Percentiles rank a stretch among this genome's conserved stretches.
Evolutionary conservation across 2,888 invertebrate species (phyloP).

Genomic region (Drosophila austrosaltans): DNA sequence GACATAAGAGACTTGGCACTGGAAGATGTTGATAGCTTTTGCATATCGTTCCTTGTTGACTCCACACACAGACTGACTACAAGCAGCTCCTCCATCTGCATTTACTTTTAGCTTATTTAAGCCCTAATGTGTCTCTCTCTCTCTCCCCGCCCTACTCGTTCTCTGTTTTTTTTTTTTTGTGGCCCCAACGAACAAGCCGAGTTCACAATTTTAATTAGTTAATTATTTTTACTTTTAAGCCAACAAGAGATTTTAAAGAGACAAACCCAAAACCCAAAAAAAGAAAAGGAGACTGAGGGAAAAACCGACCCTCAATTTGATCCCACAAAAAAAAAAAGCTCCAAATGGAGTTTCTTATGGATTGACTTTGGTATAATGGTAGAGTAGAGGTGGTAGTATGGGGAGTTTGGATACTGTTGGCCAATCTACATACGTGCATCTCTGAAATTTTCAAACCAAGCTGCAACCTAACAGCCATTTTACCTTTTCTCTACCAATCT

Average conservation of each 20-base stretch:
- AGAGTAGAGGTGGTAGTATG: slow-evolving; percentile 29
- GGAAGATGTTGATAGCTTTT: slow-evolving; percentile 76
- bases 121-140: slow-evolving; percentile 64
- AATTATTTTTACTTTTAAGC: slow-evolving; percentile 80
- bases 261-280: slow-evolving; percentile 49
- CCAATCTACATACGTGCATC: slow-evolving; percentile 80
- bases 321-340: slow-evolving; percentile 37
- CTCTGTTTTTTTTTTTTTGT: neutral
- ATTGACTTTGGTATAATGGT: neutral
- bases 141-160: slow-evolving; percentile 26
- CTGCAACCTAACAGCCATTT: slow-evolving; percentile 22
- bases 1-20: slow-evolving; percentile 66
- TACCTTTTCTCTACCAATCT: slow-evolving; percentile 12
- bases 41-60: slow-evolving; percentile 65
- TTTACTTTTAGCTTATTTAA: slow-evolving; percentile 67
- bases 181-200: slow-evolving; percentile 44
- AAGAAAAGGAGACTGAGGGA: slow-evolving; percentile 1
- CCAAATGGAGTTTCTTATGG: slow-evolving; percentile 37
- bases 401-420: slow-evolving; percentile 49
- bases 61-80: slow-evolving; percentile 15
- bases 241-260: slow-evolving; percentile 74
- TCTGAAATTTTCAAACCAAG: slow-evolving; percentile 44
- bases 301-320: slow-evolving; percentile 46
- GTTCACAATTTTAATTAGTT: slow-evolving; percentile 80
- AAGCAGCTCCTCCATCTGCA: slow-evolving; percentile 2